Evolutionary conservation across 2,113 vertebrate genomes (phyloP), one percentile per base, ranked within the genome.

Genomic region (Gadus macrocephalus): DNA sequence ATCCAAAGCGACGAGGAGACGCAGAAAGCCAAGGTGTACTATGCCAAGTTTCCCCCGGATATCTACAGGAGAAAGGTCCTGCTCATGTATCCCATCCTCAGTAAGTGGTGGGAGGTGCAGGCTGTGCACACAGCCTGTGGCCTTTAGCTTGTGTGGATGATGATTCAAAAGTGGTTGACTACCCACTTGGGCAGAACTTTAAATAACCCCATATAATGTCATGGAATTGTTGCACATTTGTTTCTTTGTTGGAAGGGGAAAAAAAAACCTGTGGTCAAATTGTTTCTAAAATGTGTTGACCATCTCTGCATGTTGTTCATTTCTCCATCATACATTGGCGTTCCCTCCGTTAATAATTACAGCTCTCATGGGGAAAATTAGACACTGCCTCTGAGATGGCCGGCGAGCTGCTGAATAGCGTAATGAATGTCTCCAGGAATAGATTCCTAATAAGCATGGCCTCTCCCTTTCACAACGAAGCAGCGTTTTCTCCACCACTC

Each of bases 1-100:
- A 98, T 99, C 78, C 97, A 98, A 91, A 99, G 96, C 1, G 96
- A 99, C 0, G 96, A 99, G 85, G 97, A 99, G 81, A 99, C 96
- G 0, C 96, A 98, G 81, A 92, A 94, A 88, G 96, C 97, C 17
- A 98, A 99, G 89, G 97, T 99, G 22, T 98, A 95, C 88, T 99
- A 98, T 1, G 96, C 97, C 64, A 99, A 99, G 84, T 99, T 99
- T 61, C 97, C 96, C 27, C 97, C 97, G 0, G 97, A 98, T 81
- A 96, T 99, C 74, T 95, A 94, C 87, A 92, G 94, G 77, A 94
- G 97, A 72, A 98, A 98, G 89, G 97, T 98, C 61, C 93, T 99
- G 76, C 94, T 99, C 42, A 98, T 99, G 96, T 99, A 98, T 84
- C 96, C 96, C 1, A 98, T 98, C 77, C 94, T 98, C 11, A 99